These are phyloP conservation scores for Thunnus thynnus DNA, from an alignment of 2,113 vertebrate genomes.

Conservation along the genomic window DNA sequence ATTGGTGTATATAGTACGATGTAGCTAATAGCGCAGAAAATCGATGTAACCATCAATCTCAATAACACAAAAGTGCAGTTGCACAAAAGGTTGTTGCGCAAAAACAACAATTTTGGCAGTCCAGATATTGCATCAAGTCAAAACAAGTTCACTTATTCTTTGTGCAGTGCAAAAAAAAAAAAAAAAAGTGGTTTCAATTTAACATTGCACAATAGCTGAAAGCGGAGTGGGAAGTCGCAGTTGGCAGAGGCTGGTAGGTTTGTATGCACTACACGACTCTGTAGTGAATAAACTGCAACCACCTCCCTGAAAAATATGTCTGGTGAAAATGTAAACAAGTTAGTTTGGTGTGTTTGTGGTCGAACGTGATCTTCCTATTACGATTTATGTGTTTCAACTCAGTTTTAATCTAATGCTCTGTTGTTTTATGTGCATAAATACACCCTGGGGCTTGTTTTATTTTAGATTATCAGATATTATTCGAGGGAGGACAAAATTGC, in stretches of 20 bases:
- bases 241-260: constrained; percentile 20
- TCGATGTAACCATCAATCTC: not conserved
- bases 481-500: too few relatives aligned
- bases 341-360: not conserved
- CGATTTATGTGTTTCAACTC: not conserved
- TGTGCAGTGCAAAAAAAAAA: not conserved
- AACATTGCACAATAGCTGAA: constrained; percentile 62
- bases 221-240: constrained; percentile 36
- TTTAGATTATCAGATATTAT: too few relatives aligned
- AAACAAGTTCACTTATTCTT: constrained; percentile 37
- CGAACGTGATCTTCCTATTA: too few relatives aligned
- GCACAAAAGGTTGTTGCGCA: not conserved
- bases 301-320: not conserved
- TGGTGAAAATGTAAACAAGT: not conserved
- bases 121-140: constrained; percentile 45
- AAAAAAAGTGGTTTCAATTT: constrained; percentile 37
- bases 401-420: too few relatives aligned
- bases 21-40: accelerated
- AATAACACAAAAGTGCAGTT: not conserved
- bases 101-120: not conserved
- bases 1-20: not conserved
- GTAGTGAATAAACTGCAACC: not conserved
- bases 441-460: too few relatives aligned
- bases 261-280: constrained; percentile 8
- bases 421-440: too few relatives aligned